phyloP scores from a whole-genome alignment of 2,797 vertebrate species.

The Galaxias olidus region DNA sequence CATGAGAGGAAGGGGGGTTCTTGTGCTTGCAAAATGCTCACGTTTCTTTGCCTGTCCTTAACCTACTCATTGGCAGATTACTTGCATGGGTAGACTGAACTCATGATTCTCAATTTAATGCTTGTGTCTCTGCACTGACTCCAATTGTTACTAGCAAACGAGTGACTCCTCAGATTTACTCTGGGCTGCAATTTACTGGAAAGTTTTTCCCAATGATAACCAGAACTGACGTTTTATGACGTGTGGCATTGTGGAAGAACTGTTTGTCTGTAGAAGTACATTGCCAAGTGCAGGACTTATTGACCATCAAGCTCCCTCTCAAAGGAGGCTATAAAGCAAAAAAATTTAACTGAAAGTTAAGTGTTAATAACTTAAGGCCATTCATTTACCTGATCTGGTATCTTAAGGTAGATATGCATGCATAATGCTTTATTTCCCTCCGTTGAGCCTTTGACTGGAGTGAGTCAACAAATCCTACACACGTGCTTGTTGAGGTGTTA shows the following conservation, averaged over 20 bases:
- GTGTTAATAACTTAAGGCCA: slow-evolving; percentile 9
- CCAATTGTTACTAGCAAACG: slow-evolving; percentile 36
- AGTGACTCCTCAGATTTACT: slow-evolving; percentile 18
- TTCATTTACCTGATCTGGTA: slow-evolving; percentile 51
- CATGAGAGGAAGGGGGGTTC: slow-evolving; percentile 24
- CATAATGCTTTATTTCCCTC: too few relatives aligned
- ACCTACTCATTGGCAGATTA: slow-evolving; percentile 67
- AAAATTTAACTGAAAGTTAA: background rate
- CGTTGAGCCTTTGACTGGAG: slow-evolving; percentile 28
- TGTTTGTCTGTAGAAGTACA: too few relatives aligned
- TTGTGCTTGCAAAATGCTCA: slow-evolving; percentile 56
- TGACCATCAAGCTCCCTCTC: too few relatives aligned
- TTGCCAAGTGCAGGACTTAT: too few relatives aligned
- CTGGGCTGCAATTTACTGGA: slow-evolving; percentile 15
- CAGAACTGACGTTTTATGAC: too few relatives aligned
- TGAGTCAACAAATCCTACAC: slow-evolving; percentile 74
- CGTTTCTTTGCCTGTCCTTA: slow-evolving; percentile 66
- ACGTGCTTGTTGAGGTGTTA: slow-evolving; percentile 71
- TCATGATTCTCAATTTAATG: slow-evolving; percentile 55
- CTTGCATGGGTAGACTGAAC: slow-evolving; percentile 54
- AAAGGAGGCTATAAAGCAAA: too few relatives aligned
- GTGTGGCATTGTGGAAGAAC: too few relatives aligned
- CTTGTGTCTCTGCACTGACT: slow-evolving; percentile 51
- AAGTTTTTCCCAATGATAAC: too few relatives aligned
- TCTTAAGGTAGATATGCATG: slow-evolving; percentile 62